phyloP scores from a whole-genome alignment of 2,113 vertebrate species.

The Tichodroma muraria region DNA sequence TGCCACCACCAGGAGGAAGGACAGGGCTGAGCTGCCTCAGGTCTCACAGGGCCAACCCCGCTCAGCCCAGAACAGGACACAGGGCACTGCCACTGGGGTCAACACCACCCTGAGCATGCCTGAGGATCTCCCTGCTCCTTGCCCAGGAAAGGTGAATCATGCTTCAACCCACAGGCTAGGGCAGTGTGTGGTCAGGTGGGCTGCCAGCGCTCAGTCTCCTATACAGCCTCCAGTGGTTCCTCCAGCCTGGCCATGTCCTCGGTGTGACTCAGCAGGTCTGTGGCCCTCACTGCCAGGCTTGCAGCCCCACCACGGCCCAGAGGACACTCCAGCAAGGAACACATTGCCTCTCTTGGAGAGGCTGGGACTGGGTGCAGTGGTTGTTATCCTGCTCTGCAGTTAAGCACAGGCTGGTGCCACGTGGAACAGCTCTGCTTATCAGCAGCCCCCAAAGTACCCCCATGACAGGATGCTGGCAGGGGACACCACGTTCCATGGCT shows the following conservation, averaged over 20 bases:
- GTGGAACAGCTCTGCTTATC: not conserved
- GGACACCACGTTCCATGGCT: fast-evolving
- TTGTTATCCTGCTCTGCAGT: not conserved
- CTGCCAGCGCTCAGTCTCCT: not conserved
- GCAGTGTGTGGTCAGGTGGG: fast-evolving
- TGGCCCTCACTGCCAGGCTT: not conserved
- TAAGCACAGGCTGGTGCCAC: not conserved
- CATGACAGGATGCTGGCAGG: not conserved
- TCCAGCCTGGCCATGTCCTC: not conserved
- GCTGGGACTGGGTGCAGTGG: not conserved
- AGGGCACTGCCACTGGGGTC: not conserved
- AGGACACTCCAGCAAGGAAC: not conserved
- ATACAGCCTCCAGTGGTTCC: not conserved
- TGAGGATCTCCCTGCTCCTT: not conserved
- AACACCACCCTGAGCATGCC: not conserved
- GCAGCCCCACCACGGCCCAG: not conserved
- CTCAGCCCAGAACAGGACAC: not conserved
- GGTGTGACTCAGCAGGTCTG: not conserved
- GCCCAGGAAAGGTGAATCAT: not conserved
- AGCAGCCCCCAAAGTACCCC: not conserved
- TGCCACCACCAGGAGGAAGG: not conserved
- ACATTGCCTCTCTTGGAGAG: not conserved
- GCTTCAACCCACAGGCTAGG: not conserved
- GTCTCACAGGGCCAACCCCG: not conserved
- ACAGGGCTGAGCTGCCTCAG: not conserved